A percentile compares a stretch with the other conserved stretches of the same genome.
Conservation (phyloP, 2,797 vertebrate genomes). For the Macrochelys suwanniensis region DNA sequence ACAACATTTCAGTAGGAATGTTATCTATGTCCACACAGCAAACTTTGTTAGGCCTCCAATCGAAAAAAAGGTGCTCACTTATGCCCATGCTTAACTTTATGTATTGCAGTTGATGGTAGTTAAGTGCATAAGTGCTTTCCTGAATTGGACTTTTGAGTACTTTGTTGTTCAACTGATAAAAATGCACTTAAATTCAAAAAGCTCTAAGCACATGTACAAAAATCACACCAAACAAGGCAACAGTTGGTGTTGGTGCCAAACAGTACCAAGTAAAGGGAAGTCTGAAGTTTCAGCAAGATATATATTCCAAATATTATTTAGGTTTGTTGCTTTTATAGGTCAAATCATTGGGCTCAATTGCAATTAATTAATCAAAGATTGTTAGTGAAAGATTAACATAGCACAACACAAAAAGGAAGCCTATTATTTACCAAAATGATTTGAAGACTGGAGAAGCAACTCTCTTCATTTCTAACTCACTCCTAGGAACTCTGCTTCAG, state of each 20-base stretch:
- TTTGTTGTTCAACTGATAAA: neutral
- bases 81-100: neutral
- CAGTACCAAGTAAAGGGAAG: neutral
- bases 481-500: neutral
- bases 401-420: neutral
- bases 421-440: neutral
- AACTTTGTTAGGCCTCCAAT: neutral
- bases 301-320: neutral
- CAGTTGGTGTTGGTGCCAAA: no score
- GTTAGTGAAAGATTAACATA: neutral
- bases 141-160: neutral
- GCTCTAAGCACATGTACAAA: rapidly evolving
- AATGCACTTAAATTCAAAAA: rapidly evolving
- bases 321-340: neutral
- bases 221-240: rapidly evolving
- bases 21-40: neutral
- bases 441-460: neutral
- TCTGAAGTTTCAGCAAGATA: neutral
- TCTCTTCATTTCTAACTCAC: neutral
- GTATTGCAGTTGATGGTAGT: neutral
- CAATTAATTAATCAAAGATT: neutral
- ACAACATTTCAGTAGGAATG: neutral
- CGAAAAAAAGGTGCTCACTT: neutral
- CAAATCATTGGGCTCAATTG: neutral
- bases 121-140: neutral